Evolutionary conservation across 2,888 invertebrate species (phyloP).

Genomic region (Lysandra bellargus): DNA sequence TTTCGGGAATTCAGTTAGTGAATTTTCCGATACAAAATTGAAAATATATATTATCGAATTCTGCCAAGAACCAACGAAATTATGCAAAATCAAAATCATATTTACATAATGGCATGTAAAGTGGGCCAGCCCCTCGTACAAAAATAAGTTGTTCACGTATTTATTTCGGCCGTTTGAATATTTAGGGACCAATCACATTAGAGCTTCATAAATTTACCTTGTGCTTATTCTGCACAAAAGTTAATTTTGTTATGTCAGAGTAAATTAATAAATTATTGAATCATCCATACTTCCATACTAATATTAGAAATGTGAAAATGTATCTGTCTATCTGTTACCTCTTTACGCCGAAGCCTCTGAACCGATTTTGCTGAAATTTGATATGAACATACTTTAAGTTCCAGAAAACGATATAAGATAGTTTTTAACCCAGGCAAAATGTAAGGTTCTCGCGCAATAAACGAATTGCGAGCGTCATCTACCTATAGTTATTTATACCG

Average conservation of each 20-base stretch:
- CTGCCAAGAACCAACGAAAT: conserved; percentile 5
- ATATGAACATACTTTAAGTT: too few relatives aligned
- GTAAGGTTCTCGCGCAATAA: too few relatives aligned
- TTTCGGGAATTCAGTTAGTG: background rate
- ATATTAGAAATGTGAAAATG: too few relatives aligned
- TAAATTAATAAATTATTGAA: too few relatives aligned
- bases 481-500: too few relatives aligned
- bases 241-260: background rate
- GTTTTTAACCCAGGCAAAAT: too few relatives aligned
- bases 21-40: background rate
- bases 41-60: background rate
- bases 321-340: too few relatives aligned
- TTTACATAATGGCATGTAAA: conserved; percentile 7
- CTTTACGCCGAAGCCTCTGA: too few relatives aligned
- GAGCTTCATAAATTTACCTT: background rate
- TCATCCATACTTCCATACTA: too few relatives aligned
- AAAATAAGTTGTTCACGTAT: background rate
- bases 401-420: too few relatives aligned
- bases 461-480: too few relatives aligned
- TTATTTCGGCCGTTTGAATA: conserved; percentile 1
- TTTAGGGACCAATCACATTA: conserved; percentile 4
- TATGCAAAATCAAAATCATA: conserved; percentile 17
- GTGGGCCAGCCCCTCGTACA: background rate
- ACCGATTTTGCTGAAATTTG: too few relatives aligned
- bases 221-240: background rate